These are phyloP conservation scores for Botia almorhae DNA, from an alignment of 2,797 vertebrate genomes.

Conservation along the genomic window DNA sequence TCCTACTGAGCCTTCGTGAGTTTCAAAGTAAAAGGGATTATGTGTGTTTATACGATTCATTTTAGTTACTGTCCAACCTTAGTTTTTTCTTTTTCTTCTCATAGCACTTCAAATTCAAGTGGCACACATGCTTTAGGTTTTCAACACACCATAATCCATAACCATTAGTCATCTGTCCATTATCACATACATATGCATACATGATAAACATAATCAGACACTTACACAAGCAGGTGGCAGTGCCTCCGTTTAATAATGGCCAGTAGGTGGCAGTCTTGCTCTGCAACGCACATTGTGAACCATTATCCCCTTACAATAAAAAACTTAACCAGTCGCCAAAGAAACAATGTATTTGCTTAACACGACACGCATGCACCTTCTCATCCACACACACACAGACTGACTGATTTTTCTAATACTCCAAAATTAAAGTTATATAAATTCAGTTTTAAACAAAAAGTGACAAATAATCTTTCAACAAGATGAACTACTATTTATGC, in stretches of 20 bases:
- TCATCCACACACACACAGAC: background rate
- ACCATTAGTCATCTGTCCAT: conserved; percentile 15
- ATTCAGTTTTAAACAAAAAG: background rate
- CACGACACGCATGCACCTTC: conserved; percentile 7
- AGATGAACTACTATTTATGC: background rate
- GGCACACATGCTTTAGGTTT: conserved; percentile 31
- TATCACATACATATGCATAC: conserved; percentile 20
- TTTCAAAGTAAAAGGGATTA: conserved; percentile 30
- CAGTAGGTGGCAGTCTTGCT: conserved; percentile 76
- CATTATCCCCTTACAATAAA: conserved; percentile 62
- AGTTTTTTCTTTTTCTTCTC: conserved; percentile 2
- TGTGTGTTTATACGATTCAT: conserved; percentile 25
- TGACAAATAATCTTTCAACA: background rate
- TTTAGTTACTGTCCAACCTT: background rate
- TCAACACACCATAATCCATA: conserved; percentile 24
- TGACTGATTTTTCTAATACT: background rate
- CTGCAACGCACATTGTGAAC: conserved; percentile 65
- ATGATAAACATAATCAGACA: background rate
- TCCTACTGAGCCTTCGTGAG: conserved; percentile 13
- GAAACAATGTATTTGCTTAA: conserved; percentile 58
- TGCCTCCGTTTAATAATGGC: conserved; percentile 40
- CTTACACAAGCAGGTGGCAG: background rate
- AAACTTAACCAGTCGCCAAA: conserved; percentile 67
- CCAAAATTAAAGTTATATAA: background rate
- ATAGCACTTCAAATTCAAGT: background rate